These are phyloP conservation scores for Parazoanthus swiftii DNA, from an alignment of 92 coral and sea anemone species.

Conservation along the genomic window DNA sequence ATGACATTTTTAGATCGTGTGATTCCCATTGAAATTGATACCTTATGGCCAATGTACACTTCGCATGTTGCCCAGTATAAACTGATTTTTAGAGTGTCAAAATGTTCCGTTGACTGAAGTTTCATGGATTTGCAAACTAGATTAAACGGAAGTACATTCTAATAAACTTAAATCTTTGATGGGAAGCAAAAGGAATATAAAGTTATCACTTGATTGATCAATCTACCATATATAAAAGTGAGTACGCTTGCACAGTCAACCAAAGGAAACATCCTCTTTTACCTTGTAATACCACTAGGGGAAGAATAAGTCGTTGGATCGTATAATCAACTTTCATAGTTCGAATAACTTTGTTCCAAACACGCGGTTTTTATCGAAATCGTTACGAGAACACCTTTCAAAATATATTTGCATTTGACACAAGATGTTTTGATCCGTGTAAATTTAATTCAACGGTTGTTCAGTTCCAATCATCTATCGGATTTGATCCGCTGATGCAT, in stretches of 20 bases:
- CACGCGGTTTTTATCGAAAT: background rate
- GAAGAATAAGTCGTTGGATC: background rate
- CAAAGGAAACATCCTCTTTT: background rate
- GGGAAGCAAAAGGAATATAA: no score
- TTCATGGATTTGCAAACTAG: no score
- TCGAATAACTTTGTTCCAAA: background rate
- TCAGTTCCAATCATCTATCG: no score
- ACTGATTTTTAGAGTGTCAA: background rate
- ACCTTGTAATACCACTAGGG: background rate
- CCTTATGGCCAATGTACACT: background rate
- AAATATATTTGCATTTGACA: background rate
- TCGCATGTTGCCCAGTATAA: background rate
- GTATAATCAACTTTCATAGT: background rate
- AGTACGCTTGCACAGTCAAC: background rate
- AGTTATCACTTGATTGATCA: background rate
- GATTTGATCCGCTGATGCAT: background rate
- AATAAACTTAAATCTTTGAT: background rate
- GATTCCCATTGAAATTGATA: background rate
- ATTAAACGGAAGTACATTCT: background rate
- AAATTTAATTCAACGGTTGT: background rate
- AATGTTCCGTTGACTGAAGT: background rate
- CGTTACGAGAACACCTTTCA: background rate
- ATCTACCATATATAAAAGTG: background rate
- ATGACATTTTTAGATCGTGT: background rate
- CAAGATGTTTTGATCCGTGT: conserved; percentile 2